Conservation (phyloP, 2,797 vertebrate species). For the Eremophila alpestris region DNA sequence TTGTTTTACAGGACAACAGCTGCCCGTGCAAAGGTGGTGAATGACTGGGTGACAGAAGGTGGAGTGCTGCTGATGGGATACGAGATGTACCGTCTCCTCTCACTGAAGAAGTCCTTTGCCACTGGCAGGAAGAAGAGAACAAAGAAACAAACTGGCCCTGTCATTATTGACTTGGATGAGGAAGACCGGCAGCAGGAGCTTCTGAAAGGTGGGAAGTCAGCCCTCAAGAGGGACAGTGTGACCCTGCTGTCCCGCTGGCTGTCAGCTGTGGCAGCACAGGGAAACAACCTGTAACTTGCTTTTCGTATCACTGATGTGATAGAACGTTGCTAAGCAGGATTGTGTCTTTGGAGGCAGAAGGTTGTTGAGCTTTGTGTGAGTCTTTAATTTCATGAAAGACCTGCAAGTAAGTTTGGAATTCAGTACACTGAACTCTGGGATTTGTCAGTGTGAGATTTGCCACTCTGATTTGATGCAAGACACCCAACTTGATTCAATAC, state of each 20-base stretch:
- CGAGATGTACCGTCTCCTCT: conserved; percentile 98
- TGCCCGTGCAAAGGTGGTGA: conserved; percentile 94
- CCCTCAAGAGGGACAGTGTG: neutral
- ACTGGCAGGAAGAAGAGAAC: conserved; percentile 94
- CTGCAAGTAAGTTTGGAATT: neutral
- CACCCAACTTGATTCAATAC: neutral
- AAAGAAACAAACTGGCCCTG: conserved; percentile 92
- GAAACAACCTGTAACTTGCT: neutral
- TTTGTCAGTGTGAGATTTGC: neutral
- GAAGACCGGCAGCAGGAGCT: conserved; percentile 97
- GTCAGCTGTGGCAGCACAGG: neutral
- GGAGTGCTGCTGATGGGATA: conserved; percentile 98
- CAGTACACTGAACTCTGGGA: neutral
- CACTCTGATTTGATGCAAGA: neutral
- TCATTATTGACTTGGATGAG: conserved; percentile 98
- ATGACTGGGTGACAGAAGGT: conserved; percentile 92
- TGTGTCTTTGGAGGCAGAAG: neutral
- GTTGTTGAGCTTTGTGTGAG: neutral
- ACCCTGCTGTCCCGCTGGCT: neutral
- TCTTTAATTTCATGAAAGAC: neutral
- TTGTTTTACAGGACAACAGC: conserved; percentile 84
- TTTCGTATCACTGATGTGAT: neutral
- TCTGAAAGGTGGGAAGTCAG: conserved; percentile 85
- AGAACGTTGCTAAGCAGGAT: neutral
- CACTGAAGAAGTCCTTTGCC: conserved; percentile 97